Conservation (phyloP, 2,888 invertebrate genomes). For the Sesia apiformis region DNA sequence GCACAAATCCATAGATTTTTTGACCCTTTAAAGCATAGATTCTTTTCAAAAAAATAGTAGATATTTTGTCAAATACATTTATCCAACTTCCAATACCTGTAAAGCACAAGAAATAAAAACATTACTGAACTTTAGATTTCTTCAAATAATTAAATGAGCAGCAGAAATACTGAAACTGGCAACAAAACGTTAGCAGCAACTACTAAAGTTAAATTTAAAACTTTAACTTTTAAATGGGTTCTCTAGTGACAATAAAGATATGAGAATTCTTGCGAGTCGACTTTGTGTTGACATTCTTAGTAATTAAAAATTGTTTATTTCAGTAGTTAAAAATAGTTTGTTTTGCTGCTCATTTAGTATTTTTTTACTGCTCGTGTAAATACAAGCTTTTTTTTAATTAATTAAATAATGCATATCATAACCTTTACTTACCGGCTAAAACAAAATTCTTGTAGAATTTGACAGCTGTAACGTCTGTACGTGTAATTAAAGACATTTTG, state of each 20-base stretch:
- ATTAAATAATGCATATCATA: no score
- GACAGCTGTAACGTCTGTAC: constrained; percentile 69
- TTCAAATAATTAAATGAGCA: no score
- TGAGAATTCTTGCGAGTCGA: no score
- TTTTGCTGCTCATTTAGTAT: no score
- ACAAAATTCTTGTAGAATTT: constrained; percentile 48
- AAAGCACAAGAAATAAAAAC: not conserved
- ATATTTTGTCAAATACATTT: constrained; percentile 33
- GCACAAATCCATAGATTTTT: constrained; percentile 74
- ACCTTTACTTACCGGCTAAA: constrained; percentile 53
- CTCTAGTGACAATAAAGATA: no score
- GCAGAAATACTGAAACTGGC: no score
- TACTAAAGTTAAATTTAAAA: no score
- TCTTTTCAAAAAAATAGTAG: constrained; percentile 22
- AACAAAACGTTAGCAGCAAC: no score
- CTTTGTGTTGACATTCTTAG: no score
- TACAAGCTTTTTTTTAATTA: not conserved
- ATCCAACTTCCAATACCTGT: constrained; percentile 72
- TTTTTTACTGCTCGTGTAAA: not conserved
- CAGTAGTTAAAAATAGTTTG: no score
- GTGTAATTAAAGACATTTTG: constrained; percentile 23
- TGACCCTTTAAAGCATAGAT: constrained; percentile 50
- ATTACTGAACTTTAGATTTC: not conserved
- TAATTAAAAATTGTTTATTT: no score
- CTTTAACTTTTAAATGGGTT: no score